Base-by-base conservation (phyloP, 1,140 invertebrate genomes). In the Ectropis grisescens region DNA sequence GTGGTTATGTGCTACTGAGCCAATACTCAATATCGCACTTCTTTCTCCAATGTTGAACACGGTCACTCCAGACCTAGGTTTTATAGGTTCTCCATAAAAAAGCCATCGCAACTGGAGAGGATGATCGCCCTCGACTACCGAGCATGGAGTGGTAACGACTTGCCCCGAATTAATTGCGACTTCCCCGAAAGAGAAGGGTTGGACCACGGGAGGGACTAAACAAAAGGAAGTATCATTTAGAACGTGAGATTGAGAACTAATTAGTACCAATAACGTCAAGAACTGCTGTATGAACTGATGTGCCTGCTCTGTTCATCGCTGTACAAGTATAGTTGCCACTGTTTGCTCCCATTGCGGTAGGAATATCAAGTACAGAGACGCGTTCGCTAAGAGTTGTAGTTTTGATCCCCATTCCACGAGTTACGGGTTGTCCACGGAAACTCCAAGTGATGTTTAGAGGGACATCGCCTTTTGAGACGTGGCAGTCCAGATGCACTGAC, bases 271-370 rank as follows among this genome's bases (percentile, higher is more conserved):
- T 89, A 33, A 89, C 88, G 56, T 85, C 83, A 58, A 89, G 86
- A n/a, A 75, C 54, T 15, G 87, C 84, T 11, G 86, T 85, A 58
- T 87, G 83, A 31, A 83, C 86, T 12, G 82, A 81, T 29, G 79
- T 83, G 51, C 92, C 92, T 46, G 90, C 91, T 39, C 72, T 71
- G 74, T 90, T 90, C 16, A 62, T 84, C 11, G 87, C 89, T 38
- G 84, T 82, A 58, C 91, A 93, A 0, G 90, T 91, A 64, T 92
- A 93, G 58, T 89, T 87, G 35, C 89, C 88, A 33, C 84, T 87
- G 59, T 92, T 89, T 16, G 67, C 59, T 11, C 84, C 87, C 43
- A 82, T 68, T 6, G 88, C 86, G 48, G 70, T 82, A 13, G 86
- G 84, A 38, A 82, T 83, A 9, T 86, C 84, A 32, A 84, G 74